phyloP scores from a whole-genome alignment of 2,113 vertebrate genomes.

The Amazona vittata region DNA sequence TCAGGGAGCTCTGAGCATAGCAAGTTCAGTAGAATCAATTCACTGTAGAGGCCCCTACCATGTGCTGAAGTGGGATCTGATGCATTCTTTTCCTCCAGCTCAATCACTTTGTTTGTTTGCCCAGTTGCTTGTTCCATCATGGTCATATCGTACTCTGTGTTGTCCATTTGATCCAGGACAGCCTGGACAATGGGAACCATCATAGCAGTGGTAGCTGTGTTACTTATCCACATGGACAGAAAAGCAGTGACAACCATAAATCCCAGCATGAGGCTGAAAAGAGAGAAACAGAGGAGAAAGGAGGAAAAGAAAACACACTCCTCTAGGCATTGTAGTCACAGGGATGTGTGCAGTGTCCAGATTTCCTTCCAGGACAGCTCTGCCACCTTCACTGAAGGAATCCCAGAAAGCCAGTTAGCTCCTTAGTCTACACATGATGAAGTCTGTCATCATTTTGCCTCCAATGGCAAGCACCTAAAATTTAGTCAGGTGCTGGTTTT shows the following conservation, averaged over 20 bases:
- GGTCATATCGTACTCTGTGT: conserved; percentile 39
- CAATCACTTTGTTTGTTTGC: conserved; percentile 32
- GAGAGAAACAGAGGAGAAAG: neutral
- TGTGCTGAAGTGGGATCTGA: neutral
- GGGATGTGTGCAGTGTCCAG: neutral
- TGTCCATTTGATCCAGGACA: conserved; percentile 85
- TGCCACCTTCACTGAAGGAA: neutral
- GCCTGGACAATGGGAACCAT: conserved; percentile 97
- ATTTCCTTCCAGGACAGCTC: neutral
- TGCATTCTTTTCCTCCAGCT: conserved; percentile 61
- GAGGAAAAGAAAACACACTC: neutral
- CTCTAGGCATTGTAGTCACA: neutral
- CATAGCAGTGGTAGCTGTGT: conserved; percentile 96
- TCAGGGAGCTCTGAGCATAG: neutral
- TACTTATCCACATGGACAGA: conserved; percentile 99
- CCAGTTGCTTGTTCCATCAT: neutral
- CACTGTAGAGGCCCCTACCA: conserved; percentile 12
- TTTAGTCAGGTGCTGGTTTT: neutral
- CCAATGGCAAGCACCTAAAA: neutral
- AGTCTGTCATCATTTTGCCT: neutral
- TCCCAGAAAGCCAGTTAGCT: neutral
- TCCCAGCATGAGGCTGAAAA: conserved; percentile 90
- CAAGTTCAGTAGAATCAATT: neutral
- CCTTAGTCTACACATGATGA: neutral
- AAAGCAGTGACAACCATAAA: conserved; percentile 95